These are phyloP conservation scores for Ridgeia piscesae DNA, from an alignment of 1,140 invertebrate genomes.

Conservation along the genomic window DNA sequence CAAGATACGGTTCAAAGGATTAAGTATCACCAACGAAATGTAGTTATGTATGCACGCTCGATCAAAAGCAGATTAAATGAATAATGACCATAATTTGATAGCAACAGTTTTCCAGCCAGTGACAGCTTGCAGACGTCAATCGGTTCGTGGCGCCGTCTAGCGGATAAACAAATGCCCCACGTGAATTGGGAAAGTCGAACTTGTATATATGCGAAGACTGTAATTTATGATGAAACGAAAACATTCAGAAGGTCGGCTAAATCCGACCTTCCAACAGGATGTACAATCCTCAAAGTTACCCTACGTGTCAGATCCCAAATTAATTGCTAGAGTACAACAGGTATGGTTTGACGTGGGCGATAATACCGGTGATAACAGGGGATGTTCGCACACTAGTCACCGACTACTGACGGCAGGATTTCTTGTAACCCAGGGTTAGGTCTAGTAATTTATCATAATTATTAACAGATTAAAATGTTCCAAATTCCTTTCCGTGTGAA, in stretches of 20 bases:
- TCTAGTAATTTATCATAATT: no score
- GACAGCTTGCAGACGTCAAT: not conserved
- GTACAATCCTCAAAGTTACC: not conserved
- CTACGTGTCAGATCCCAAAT: not conserved
- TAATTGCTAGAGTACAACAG: not conserved
- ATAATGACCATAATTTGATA: not conserved
- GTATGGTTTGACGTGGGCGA: not conserved
- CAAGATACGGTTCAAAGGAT: not conserved
- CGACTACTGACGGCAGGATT: not conserved
- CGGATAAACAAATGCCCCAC: not conserved
- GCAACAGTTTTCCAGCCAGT: not conserved
- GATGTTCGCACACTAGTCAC: no score
- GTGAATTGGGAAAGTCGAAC: not conserved
- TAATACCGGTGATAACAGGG: not conserved
- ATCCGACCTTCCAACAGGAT: not conserved
- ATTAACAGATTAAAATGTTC: no score
- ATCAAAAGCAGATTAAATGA: not conserved
- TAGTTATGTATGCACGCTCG: not conserved
- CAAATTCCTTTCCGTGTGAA: no score
- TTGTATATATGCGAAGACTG: not conserved
- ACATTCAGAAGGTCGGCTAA: not conserved
- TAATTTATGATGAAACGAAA: conserved; percentile 1
- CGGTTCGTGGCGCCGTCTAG: not conserved
- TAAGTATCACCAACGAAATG: not conserved
- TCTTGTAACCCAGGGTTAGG: not conserved